Evolutionary conservation across 1,140 invertebrate species (phyloP).

Genomic region (Drosophila parabipectinata): DNA sequence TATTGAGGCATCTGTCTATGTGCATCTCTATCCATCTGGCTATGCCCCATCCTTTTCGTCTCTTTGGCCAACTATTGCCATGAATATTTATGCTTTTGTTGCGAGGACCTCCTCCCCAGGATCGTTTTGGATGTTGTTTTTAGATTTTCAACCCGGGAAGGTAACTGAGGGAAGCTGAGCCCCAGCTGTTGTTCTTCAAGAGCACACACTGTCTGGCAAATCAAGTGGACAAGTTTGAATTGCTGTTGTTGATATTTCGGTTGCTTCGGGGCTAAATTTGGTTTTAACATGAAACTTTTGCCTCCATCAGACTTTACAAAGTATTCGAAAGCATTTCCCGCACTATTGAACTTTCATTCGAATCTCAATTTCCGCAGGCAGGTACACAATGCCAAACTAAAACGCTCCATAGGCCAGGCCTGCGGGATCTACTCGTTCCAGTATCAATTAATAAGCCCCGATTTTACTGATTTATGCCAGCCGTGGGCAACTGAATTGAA

Average conservation of each 20-base stretch:
- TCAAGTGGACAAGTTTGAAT: slow-evolving; percentile 75
- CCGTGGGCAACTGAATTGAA: slow-evolving; percentile 14
- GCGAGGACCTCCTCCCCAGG: slow-evolving; percentile 33
- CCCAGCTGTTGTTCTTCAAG: slow-evolving; percentile 43
- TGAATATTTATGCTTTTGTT: slow-evolving; percentile 79
- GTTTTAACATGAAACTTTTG: slow-evolving; percentile 50
- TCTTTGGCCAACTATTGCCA: slow-evolving; percentile 47
- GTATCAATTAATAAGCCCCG: slow-evolving; percentile 27
- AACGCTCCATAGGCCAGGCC: background rate
- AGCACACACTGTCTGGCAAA: slow-evolving; percentile 49
- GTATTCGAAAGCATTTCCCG: background rate
- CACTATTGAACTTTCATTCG: slow-evolving; percentile 6
- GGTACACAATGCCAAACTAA: slow-evolving; percentile 9
- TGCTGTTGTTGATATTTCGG: slow-evolving; percentile 33
- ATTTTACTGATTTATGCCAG: slow-evolving; percentile 25
- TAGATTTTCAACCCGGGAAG: background rate
- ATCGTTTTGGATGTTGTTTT: slow-evolving; percentile 56
- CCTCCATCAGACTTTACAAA: slow-evolving; percentile 15
- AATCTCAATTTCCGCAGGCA: slow-evolving; percentile 36
- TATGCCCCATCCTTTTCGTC: slow-evolving; percentile 28
- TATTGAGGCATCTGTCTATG: slow-evolving; percentile 48
- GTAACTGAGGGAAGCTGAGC: background rate
- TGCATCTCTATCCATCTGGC: slow-evolving; percentile 28
- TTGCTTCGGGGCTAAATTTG: slow-evolving; percentile 29
- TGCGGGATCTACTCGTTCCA: background rate